phyloP scores from a whole-genome alignment of 2,888 invertebrate genomes.

The Conistra vaccinii region DNA sequence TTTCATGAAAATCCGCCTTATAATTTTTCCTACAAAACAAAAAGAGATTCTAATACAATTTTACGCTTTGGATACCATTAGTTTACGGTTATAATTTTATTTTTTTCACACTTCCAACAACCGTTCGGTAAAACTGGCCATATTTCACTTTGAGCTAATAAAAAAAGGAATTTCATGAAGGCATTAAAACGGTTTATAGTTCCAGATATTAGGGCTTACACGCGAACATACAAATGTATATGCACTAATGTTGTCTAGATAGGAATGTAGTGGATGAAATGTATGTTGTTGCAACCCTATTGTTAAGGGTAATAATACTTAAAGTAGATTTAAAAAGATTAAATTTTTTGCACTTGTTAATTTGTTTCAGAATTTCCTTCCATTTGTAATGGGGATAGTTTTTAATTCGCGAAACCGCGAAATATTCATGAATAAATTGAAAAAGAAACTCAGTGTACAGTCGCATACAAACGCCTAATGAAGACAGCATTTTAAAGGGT shows the following conservation, averaged over 20 bases:
- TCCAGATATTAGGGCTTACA: constrained; percentile 64
- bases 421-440: not conserved
- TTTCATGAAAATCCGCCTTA: constrained; percentile 17
- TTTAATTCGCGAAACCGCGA: not conserved
- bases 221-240: constrained; percentile 61
- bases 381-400: constrained; percentile 14
- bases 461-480: constrained; percentile 37
- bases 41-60: constrained; percentile 48
- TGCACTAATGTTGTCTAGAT: constrained; percentile 36
- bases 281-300: constrained; percentile 27
- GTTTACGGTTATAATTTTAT: constrained; percentile 43
- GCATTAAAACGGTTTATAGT: constrained; percentile 68
- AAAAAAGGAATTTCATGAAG: constrained; percentile 65
- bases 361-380: constrained; percentile 10
- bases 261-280: constrained; percentile 30
- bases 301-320: constrained; percentile 21
- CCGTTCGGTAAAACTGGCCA: constrained; percentile 48
- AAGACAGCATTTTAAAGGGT: constrained; percentile 38
- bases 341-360: not conserved
- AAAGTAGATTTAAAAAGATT: constrained; percentile 15
- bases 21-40: constrained; percentile 24
- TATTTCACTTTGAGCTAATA: constrained; percentile 64
- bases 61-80: constrained; percentile 58
- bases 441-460: not conserved
- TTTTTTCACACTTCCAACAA: constrained; percentile 65